Base-by-base conservation (phyloP, 2,113 vertebrate species). In the Labeo catla region DNA sequence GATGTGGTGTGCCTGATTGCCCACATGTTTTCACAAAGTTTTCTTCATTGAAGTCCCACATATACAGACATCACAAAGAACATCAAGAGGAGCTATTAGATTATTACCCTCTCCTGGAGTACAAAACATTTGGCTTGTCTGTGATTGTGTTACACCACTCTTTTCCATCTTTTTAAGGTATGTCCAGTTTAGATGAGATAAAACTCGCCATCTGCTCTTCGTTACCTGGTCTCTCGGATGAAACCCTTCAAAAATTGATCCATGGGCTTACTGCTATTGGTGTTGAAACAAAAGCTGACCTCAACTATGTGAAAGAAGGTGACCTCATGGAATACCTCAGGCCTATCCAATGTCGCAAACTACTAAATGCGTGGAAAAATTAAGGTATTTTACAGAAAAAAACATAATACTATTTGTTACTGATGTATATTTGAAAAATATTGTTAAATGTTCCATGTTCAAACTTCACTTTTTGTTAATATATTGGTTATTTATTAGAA, bases 101-200 rank as follows among this genome's bases (percentile, higher is more conserved):
- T 81, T 66, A 66, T 81, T 81, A 81, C 8, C 79, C 43, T 81
- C 39, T 47, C 13, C 16, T 66, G n/a, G 43, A 66, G 43, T 66
- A 81, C 12, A 81, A 81, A 34, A 47, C 23, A 66, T 82, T 11
- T 66, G 61, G 80, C 68, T 43, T 72, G 68, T 72, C 59, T 23
- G 59, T 61, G 21, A 61, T 23, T 61, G 59, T 61, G 59, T 61
- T 61, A 61, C 59, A 61, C 36, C 68, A 72, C 36, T 72, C 3
- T 72, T 72, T 39, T 72, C 68, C 68, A 72, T 72, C 8, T 23
- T 43, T 72, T 43, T 72, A 39, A 72, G 36, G 68, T 16, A 39
- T 39, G 34, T 8, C 68, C 3, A 43, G 2, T 39, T 70, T 70
- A 70, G 66, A 70, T 13, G 34, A 70, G 7, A 70, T 70, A 19